Conservation (phyloP, 2,888 invertebrate genomes). For the Acrocyrtus sp. region DNA sequence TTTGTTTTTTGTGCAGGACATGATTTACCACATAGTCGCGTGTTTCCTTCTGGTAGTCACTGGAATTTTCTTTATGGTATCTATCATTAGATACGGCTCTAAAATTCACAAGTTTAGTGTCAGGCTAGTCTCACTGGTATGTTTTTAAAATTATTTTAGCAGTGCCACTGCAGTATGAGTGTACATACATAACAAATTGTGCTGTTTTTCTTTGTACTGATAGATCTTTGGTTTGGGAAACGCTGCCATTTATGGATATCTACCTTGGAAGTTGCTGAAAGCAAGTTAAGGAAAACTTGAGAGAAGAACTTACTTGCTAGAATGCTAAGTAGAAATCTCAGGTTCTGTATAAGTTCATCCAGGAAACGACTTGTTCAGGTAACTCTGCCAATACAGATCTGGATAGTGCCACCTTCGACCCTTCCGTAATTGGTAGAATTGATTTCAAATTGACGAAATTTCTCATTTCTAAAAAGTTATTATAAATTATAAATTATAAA, state of each 20-base stretch:
- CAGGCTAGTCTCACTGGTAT: constrained; percentile 46
- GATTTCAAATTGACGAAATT: constrained; percentile 45
- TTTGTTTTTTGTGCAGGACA: constrained; percentile 39
- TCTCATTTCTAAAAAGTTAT: constrained; percentile 22
- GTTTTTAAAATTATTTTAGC: background rate
- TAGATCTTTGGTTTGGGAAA: constrained; percentile 50
- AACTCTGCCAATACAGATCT: constrained; percentile 42
- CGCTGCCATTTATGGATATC: constrained; percentile 50
- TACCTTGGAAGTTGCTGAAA: constrained; percentile 53
- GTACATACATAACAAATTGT: no score
- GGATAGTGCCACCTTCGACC: constrained; percentile 30
- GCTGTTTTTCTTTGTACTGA: background rate
- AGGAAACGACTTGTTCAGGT: constrained; percentile 45
- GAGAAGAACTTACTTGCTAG: no score
- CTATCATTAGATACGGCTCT: constrained; percentile 34
- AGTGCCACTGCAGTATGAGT: no score
- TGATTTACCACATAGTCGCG: constrained; percentile 39
- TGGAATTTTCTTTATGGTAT: constrained; percentile 45
- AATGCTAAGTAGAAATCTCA: no score
- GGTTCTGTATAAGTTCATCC: constrained; percentile 29
- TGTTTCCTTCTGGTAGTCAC: constrained; percentile 29
- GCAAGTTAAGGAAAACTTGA: no score
- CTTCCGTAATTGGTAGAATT: constrained; percentile 23
- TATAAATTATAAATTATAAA: no score
- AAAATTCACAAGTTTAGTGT: constrained; percentile 17